Conservation (phyloP, 2,113 vertebrate species). For the Chascanopsetta lugubris region DNA sequence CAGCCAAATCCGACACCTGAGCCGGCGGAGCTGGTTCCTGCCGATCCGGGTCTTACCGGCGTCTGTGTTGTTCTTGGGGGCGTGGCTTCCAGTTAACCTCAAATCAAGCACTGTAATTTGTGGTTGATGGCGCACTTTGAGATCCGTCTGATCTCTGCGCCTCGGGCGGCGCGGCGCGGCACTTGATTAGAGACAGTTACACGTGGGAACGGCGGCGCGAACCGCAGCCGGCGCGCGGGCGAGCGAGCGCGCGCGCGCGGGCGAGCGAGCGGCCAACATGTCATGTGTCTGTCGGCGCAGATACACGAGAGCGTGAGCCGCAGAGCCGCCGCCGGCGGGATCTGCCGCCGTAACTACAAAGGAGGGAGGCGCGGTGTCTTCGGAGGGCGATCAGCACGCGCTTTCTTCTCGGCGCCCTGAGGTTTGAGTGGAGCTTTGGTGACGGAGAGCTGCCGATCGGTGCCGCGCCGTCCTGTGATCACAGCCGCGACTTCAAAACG, state of each 20-base stretch:
- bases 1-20: constrained; percentile 66
- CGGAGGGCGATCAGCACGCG: constrained; percentile 8
- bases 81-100: constrained; percentile 85
- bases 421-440: constrained; percentile 26
- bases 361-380: constrained; percentile 12
- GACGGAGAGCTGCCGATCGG: constrained; percentile 13
- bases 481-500: too few species aligned
- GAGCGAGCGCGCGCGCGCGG: too few species aligned
- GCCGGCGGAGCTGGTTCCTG: constrained; percentile 73
- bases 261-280: constrained; percentile 76
- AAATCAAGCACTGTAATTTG: constrained; percentile 88
- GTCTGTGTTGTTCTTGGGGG: constrained; percentile 83
- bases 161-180: constrained; percentile 79
- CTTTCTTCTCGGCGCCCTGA: constrained; percentile 38
- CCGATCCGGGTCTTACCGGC: constrained; percentile 77
- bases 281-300: constrained; percentile 70
- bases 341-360: constrained; percentile 52
- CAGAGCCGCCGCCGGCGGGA: constrained; percentile 15
- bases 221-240: constrained; percentile 83
- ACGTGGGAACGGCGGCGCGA: constrained; percentile 86
- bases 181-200: constrained; percentile 89
- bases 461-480: too few species aligned
- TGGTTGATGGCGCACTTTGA: constrained; percentile 85
- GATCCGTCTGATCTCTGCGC: constrained; percentile 84
- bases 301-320: constrained; percentile 55